A percentile compares a stretch with the other conserved stretches of the same genome.
Evolutionary conservation across 2,888 invertebrate species (phyloP).

Genomic region (Rotaria sp.): DNA sequence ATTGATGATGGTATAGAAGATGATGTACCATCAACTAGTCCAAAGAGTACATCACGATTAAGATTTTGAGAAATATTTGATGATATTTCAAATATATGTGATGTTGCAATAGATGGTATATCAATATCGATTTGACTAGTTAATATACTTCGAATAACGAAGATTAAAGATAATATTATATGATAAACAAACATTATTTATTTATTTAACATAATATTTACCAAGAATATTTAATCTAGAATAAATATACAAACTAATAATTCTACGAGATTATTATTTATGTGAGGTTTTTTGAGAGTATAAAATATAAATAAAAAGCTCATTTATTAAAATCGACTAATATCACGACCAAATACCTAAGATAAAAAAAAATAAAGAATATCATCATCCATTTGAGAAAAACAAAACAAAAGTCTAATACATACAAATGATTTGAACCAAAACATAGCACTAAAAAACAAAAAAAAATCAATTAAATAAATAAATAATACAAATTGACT

Average conservation of each 20-base stretch:
- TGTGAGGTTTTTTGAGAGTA: background rate
- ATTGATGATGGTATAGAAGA: background rate
- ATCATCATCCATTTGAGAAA: no score
- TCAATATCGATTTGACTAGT: background rate
- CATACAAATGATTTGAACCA: slow-evolving; percentile 49
- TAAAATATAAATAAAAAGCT: background rate
- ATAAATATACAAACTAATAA: background rate
- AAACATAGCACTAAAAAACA: slow-evolving; percentile 46
- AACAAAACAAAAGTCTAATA: background rate
- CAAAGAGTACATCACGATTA: background rate
- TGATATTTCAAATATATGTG: background rate
- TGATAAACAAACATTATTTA: background rate
- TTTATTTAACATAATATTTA: background rate
- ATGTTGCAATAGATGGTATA: background rate
- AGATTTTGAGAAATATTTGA: background rate
- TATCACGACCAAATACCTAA: background rate
- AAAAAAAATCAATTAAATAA: background rate
- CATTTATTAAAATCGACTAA: background rate
- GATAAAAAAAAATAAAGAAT: background rate
- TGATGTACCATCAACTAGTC: slow-evolving; percentile 6
- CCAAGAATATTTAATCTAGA: background rate
- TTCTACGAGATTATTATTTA: no score
- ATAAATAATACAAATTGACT: slow-evolving; percentile 25
- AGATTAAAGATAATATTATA: background rate
- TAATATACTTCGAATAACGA: background rate